Conservation (phyloP, 2,113 vertebrate species). For the Hippocampus barbouri region DNA sequence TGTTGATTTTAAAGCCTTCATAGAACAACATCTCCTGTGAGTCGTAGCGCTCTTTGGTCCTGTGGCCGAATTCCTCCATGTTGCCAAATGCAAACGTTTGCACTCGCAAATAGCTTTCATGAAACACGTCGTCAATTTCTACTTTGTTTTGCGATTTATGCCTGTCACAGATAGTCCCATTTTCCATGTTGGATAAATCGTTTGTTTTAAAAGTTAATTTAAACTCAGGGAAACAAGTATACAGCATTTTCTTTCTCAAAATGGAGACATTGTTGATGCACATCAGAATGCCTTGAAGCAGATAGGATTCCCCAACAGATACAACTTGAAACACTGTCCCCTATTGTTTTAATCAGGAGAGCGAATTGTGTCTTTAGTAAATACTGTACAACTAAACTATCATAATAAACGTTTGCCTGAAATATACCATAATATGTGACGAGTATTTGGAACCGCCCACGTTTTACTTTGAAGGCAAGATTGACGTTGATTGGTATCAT, state of each 20-base stretch:
- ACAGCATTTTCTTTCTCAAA: not conserved
- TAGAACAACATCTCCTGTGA: constrained; percentile 62
- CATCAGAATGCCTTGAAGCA: not conserved
- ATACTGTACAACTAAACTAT: not conserved
- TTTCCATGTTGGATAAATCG: not conserved
- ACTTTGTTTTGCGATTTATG: not conserved
- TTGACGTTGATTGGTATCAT: not conserved
- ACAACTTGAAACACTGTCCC: not conserved
- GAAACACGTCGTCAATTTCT: not conserved
- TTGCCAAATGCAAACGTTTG: constrained; percentile 45
- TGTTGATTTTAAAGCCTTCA: constrained; percentile 57
- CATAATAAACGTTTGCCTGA: not conserved
- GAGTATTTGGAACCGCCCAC: not conserved
- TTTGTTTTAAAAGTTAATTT: not conserved
- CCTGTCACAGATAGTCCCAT: not conserved
- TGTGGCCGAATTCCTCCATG: constrained; percentile 60
- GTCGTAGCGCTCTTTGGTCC: constrained; percentile 35
- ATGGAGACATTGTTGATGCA: not conserved
- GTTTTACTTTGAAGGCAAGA: not conserved
- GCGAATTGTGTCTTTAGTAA: not conserved
- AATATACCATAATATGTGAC: not conserved
- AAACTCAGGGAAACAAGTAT: not conserved
- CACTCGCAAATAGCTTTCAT: constrained; percentile 27
- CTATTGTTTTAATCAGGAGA: not conserved
- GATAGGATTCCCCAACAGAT: not conserved